Base-by-base conservation (phyloP, 2,888 invertebrate genomes). In the Diadegma fenestrale region DNA sequence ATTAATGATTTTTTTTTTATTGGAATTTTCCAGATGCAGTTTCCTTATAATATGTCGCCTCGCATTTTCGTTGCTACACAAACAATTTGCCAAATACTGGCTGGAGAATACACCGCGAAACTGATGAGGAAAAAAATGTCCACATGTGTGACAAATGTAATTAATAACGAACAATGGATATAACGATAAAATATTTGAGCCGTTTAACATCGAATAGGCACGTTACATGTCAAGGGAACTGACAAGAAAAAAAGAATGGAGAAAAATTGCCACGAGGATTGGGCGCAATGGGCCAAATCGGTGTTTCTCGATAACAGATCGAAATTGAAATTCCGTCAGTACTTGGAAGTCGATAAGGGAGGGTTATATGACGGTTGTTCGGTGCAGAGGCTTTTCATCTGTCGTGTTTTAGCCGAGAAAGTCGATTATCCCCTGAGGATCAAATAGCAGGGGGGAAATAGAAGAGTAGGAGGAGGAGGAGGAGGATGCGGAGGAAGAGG, bases 371-470 rank as follows among this genome's bases (percentile, higher is more conserved):
- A 73, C 41, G 41, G n/a, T 82, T 64, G 58, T 51, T 19, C 63
- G 51, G 58, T 66, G 66, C 69, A 10, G 63, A 71, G 68, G 75
- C 77, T 81, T 84, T 84, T 84, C 83, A 79, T 81, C 77, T 64
- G 78, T 79, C 84, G 80, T 51, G 45, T 64, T 73, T 64, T 76
- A 72, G 58, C 69, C 69, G 78, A 82, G 73, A 79, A 85, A 85
- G 86, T 86, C 84, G 81, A 87, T 87, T 87, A 87, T 84, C 77
- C 77, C 64, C 61, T 41, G 64, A 66, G 86, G 79, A 86, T 86
- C 84, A 87, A 87, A 86, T 82, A 72, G 75, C 78, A 22, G 8
- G 41, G 69, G 77, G 19, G 10, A 33, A 8, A 19, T 26, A 14
- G 26, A 30, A n/a, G 68, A 30, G 30, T 33, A 37, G 26, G 73